These are phyloP conservation scores for Pseudois nayaur DNA, from an alignment of 2,113 vertebrate genomes.

Conservation along the genomic window DNA sequence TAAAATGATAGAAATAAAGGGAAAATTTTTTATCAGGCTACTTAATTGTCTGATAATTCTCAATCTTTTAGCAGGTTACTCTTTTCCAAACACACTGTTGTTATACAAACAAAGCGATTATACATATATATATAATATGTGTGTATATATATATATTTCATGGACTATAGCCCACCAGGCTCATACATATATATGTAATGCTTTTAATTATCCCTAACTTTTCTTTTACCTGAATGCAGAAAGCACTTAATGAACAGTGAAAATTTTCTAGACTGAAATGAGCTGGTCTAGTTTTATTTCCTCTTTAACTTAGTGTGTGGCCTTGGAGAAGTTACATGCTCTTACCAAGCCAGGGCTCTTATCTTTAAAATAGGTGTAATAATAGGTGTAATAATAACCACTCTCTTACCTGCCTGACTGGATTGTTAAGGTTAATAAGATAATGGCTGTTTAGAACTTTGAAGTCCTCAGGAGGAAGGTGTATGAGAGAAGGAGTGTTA, in stretches of 20 bases:
- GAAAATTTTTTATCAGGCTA: not conserved
- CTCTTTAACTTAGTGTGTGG: constrained; percentile 43
- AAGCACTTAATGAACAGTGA: not conserved
- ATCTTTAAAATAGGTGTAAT: constrained; percentile 55
- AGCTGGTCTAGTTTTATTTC: not conserved
- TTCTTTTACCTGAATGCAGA: not conserved
- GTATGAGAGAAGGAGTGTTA: not conserved
- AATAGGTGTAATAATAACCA: constrained; percentile 2
- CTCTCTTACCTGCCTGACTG: constrained; percentile 26
- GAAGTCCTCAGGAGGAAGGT: constrained; percentile 14
- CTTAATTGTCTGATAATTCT: not conserved
- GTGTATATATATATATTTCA: no score
- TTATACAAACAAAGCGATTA: not conserved
- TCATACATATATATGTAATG: not conserved
- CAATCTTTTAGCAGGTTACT: not conserved
- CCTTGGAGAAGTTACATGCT: not conserved
- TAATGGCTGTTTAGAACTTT: constrained; percentile 53
- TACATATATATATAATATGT: no score
- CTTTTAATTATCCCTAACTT: not conserved
- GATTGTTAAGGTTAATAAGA: constrained; percentile 54
- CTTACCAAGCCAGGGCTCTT: not conserved
- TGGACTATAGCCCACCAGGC: not conserved
- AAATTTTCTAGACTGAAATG: not conserved
- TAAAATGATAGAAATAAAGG: not conserved
- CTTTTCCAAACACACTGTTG: not conserved